These are phyloP conservation scores for Enteromius anoplus DNA, from an alignment of 2,797 vertebrate genomes.

Conservation along the genomic window DNA sequence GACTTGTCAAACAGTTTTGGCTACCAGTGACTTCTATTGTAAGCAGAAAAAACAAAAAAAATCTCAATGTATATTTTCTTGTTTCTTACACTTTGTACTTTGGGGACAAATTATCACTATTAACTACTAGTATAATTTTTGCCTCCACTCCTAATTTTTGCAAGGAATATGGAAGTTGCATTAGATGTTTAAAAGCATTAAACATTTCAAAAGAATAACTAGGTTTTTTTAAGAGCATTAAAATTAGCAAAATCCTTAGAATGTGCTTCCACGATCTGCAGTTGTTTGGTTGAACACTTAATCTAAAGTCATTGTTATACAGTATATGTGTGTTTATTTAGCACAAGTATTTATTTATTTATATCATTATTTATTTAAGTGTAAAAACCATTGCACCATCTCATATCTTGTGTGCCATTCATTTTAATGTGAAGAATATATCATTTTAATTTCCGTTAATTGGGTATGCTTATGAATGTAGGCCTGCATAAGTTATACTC, in stretches of 20 bases:
- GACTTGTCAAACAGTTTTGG: background rate
- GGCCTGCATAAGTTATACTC: background rate
- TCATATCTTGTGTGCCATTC: background rate
- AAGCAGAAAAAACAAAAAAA: background rate
- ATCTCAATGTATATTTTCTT: too few relatives aligned
- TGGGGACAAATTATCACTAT: background rate
- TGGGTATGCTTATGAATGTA: background rate
- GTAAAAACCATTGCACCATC: background rate
- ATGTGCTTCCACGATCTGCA: background rate
- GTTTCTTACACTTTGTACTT: background rate
- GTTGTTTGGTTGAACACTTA: background rate
- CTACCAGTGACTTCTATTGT: background rate
- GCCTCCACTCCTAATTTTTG: background rate
- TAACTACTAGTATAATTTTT: background rate
- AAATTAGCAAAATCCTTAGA: background rate
- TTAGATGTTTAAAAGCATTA: background rate
- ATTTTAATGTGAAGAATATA: conserved; percentile 5
- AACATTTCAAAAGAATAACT: background rate
- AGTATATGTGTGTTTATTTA: conserved; percentile 6
- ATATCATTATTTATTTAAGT: conserved; percentile 12
- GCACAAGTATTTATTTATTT: conserved; percentile 19
- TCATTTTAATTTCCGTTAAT: background rate
- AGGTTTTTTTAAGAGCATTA: background rate
- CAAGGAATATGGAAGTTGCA: background rate
- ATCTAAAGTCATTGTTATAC: background rate